Conservation (phyloP, 1,140 invertebrate genomes). For the Trachymyrmex septentrionalis region DNA sequence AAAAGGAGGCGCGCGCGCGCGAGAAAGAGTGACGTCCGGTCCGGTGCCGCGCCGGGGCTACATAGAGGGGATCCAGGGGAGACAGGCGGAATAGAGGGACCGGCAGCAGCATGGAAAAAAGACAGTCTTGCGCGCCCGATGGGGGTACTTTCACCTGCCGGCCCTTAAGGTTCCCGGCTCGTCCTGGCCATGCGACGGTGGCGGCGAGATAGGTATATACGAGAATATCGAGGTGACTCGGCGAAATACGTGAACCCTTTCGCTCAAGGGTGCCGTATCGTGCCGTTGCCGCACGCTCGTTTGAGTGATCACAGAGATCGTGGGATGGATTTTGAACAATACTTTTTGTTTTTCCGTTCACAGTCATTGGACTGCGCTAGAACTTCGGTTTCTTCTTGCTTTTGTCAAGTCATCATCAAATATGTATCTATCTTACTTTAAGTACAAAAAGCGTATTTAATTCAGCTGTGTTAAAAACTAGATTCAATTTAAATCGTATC, state of each 20-base stretch:
- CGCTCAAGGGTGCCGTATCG: slow-evolving; percentile 36
- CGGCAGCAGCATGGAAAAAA: slow-evolving; percentile 12
- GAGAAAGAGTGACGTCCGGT: slow-evolving; percentile 57
- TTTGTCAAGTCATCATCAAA: too few relatives aligned
- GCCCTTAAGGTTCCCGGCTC: slow-evolving; percentile 67
- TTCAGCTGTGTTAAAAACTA: too few relatives aligned
- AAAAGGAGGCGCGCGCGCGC: slow-evolving; percentile 18
- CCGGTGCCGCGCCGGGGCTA: background rate
- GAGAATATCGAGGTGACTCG: slow-evolving; percentile 64
- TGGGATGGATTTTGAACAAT: background rate
- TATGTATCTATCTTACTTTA: too few relatives aligned
- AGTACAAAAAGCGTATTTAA: too few relatives aligned
- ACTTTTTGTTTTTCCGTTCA: too few relatives aligned
- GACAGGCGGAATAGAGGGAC: slow-evolving; percentile 4
- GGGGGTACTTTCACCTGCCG: slow-evolving; percentile 74
- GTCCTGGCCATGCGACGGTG: slow-evolving; percentile 28
- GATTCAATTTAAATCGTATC: slow-evolving; percentile 14
- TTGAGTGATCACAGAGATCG: background rate
- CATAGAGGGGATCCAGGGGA: background rate
- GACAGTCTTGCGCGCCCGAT: slow-evolving; percentile 35
- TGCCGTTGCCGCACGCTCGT: background rate
- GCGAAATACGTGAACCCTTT: slow-evolving; percentile 59
- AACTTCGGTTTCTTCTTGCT: too few relatives aligned
- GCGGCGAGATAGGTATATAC: slow-evolving; percentile 49
- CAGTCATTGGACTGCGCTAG: too few relatives aligned